These are phyloP conservation scores for Andricus quercusramuli DNA, from an alignment of 2,888 invertebrate genomes.

Conservation along the genomic window DNA sequence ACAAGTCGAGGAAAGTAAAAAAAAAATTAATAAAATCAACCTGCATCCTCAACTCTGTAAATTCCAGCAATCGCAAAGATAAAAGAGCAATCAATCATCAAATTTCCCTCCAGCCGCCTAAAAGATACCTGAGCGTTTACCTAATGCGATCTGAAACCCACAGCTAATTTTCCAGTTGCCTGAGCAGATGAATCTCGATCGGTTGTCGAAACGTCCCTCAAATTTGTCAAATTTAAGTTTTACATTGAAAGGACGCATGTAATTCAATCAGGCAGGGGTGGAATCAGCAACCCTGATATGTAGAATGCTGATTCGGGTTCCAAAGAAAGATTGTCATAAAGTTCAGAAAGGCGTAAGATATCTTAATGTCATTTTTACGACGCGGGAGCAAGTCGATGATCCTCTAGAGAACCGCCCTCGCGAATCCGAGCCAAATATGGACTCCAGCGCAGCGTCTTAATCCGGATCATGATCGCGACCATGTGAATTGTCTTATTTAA, in stretches of 20 bases:
- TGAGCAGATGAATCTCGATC: conserved; percentile 3
- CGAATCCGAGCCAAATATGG: conserved; percentile 44
- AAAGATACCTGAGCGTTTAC: not conserved
- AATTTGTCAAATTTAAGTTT: not conserved
- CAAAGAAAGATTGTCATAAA: conserved; percentile 17
- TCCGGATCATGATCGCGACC: conserved; percentile 59
- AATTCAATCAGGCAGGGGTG: conserved; percentile 19
- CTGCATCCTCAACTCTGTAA: too few relatives aligned
- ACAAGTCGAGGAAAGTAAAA: not conserved
- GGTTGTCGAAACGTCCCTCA: not conserved
- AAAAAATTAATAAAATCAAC: not conserved
- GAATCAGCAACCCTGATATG: conserved; percentile 30
- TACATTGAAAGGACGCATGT: conserved; percentile 11
- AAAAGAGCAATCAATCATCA: not conserved
- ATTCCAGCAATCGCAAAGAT: not conserved
- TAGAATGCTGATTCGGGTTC: conserved; percentile 35
- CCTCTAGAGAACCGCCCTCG: conserved; percentile 15
- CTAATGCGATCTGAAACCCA: conserved; percentile 9
- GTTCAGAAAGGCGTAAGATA: conserved; percentile 38
- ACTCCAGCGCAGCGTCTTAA: conserved; percentile 43
- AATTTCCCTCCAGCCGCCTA: not conserved
- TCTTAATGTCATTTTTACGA: conserved; percentile 33
- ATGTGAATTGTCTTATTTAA: conserved; percentile 67
- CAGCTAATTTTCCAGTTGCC: conserved; percentile 15
- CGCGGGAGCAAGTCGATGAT: conserved; percentile 13